Evolutionary conservation across 2,113 vertebrate genomes (phyloP), one percentile per base, ranked within the genome.

Genomic region (Lethenteron reissneri): DNA sequence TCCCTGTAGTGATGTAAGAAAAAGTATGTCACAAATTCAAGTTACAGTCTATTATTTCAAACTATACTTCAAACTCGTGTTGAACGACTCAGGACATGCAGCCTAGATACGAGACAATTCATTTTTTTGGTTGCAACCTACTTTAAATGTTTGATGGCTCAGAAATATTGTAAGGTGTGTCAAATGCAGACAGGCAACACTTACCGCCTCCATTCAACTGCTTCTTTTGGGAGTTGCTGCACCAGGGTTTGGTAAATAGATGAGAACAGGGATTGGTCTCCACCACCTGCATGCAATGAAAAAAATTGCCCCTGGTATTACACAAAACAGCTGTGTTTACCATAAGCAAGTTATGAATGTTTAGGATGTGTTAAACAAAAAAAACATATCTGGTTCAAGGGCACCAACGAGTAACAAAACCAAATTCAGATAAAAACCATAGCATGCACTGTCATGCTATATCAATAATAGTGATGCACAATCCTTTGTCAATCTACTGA

Each of bases 141-240:
- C 15, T 59, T 21, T n/a, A 12, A 21, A 72, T 2, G 10, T 75
- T 19, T 74, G 71, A 76, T 76, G 71, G 75, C 71, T 75, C 77
- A 71, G 56, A 70, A 1, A 19, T 11, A 15, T 71, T 70, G 72
- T 57, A 74, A 19, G 58, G 57, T 71, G 56, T 1, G 1, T 74
- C 70, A 58, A 68, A 25, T 25, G 58, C 12, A 13, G 15, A 15
- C 3, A 71, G 58, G 8, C 75, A 73, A 3, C 0, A 1, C 57
- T 74, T 78, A 94, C 92, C 92, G 87, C 75, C 91, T 90, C 92
- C 92, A 97, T 76, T 97, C 92, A 90, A 97, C 92, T 3, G 92
- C 88, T 74, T 97, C 92, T 77, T 87, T 81, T 71, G 92, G 89
- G 76, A 97, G 90, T 76, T 97, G 90, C 77, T 92, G 90, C 75